These are phyloP conservation scores for Perodicticus potto DNA, from an alignment of 2,797 vertebrate genomes.

Conservation along the genomic window DNA sequence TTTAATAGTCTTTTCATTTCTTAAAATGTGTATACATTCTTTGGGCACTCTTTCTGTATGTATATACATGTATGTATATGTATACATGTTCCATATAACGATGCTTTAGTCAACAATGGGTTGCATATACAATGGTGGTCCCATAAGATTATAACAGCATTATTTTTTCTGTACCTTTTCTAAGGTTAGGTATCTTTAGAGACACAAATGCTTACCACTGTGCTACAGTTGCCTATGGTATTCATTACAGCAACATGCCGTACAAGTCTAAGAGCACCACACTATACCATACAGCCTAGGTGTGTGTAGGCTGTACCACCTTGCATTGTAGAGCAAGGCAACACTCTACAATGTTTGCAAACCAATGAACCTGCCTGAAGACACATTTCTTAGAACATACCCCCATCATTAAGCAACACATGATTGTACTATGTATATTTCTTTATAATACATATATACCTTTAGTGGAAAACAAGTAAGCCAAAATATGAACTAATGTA, in stretches of 20 bases:
- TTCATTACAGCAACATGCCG: not conserved
- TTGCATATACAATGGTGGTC: not conserved
- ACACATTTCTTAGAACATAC: not conserved
- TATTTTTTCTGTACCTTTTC: not conserved
- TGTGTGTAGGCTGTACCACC: not conserved
- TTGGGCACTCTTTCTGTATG: too few relatives aligned
- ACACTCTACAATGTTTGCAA: not conserved
- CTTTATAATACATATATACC: not conserved
- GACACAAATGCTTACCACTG: not conserved
- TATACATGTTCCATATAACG: not conserved
- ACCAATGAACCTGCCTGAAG: not conserved
- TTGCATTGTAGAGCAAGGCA: too few relatives aligned
- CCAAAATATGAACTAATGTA: constrained; percentile 8
- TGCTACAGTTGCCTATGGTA: not conserved
- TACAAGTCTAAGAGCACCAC: not conserved
- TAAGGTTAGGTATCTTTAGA: not conserved
- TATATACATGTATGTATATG: not conserved
- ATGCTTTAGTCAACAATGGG: not conserved
- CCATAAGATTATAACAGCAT: not conserved
- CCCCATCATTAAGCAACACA: not conserved
- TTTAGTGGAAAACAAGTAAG: constrained; percentile 13
- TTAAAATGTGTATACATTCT: too few relatives aligned
- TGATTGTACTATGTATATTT: not conserved
- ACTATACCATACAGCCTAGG: not conserved
- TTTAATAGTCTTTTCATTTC: too few relatives aligned